Evolutionary conservation across 64 coral and sea anemone species (phyloP), one percentile per base, ranked within the genome.

Genomic region (Porites australiensis): DNA sequence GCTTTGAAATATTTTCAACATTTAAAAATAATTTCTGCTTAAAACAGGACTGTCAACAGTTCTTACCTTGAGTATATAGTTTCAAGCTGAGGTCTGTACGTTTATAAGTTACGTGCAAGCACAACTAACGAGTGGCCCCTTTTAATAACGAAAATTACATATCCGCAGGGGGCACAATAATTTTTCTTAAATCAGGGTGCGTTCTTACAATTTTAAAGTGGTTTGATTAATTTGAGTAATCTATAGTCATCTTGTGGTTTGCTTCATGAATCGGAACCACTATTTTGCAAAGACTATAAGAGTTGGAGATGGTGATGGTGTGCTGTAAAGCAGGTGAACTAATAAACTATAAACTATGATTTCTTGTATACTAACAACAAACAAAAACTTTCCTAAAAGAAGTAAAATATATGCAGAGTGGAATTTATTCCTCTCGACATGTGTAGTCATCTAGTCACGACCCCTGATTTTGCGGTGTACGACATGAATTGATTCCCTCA

Each of bases 121-220:
- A 1, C 27, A 68, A 68, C 65, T 68, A 68, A 68, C 65, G 18
- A 68, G 65, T 68, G 27, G 27, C 27, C 27, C 27, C 65, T 2
- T 68, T 68, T 68, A n/a, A 68, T 68, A 68, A 18, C 65, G 65
- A 68, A 68, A 68, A 68, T 68, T 68, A 68, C 22, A 68, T 18
- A 15, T 21, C 16, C 65, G 22, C 27, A 37, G 27, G 65, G 12
- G 65, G 12, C 16, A 3, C 10, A 37, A 37, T 37, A 37, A 37
- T 37, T 37, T 37, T 0, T 37, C 27, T 37, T 37, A 37, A 37
- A 37, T 37, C 27, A 37, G 27, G 0, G 27, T 37, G 27, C 27
- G 27, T 37, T 37, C 1, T 37, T 37, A 37, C 27, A 37, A 37
- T 37, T 37, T 37, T 37, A 37, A 37, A 37, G 27, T 37, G 27